These are phyloP conservation scores for Lissonota sp. DNA, from an alignment of 2,888 invertebrate genomes.

Conservation along the genomic window DNA sequence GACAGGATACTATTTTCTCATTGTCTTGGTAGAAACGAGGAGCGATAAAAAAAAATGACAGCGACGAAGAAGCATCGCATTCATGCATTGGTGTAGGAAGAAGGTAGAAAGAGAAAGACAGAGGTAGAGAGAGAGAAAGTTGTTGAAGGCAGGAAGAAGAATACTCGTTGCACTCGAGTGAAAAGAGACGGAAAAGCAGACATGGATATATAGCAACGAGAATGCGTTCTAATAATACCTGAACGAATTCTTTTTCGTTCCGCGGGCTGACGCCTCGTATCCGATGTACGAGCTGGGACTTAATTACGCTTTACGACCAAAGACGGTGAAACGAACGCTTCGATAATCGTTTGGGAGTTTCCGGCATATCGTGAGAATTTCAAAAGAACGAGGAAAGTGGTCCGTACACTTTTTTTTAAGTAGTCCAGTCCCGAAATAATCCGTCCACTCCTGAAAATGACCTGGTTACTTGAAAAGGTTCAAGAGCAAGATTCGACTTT, in stretches of 20 bases:
- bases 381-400: not conserved
- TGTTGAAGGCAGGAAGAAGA: conserved; percentile 46
- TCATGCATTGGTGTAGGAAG: no score
- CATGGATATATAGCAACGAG: conserved; percentile 39
- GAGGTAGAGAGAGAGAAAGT: not conserved
- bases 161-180: conserved; percentile 51
- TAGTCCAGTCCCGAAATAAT: no score
- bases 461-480: not conserved
- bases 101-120: not conserved
- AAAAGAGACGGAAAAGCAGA: conserved; percentile 58
- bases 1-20: conserved; percentile 30
- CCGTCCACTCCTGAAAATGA: no score
- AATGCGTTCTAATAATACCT: conserved; percentile 71
- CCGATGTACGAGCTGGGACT: conserved; percentile 48
- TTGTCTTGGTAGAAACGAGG: conserved; percentile 16
- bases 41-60: no score
- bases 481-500: not conserved
- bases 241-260: conserved; percentile 69
- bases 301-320: conserved; percentile 42
- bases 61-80: no score
- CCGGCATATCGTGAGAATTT: conserved; percentile 26
- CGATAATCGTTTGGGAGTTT: conserved; percentile 52
- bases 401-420: not conserved
- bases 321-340: conserved; percentile 25
- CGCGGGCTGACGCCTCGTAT: conserved; percentile 42